Conservation (phyloP, 1,140 invertebrate species). For the Dendroctonus valens region DNA sequence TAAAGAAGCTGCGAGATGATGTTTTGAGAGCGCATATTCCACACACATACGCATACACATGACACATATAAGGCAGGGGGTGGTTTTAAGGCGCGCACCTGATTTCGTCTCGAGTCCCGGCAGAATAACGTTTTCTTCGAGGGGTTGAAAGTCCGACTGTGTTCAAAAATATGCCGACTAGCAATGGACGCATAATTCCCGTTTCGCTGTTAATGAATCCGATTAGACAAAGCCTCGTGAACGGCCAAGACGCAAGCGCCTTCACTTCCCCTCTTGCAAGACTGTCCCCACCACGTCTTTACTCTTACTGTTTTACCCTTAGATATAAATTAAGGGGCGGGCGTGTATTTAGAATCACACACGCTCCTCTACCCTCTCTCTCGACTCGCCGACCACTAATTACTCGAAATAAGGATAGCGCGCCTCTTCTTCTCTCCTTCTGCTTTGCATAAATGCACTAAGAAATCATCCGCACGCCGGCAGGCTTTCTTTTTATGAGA, state of each 20-base stretch:
- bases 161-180: slow-evolving; percentile 53
- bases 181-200: slow-evolving; percentile 57
- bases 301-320: slow-evolving; percentile 52
- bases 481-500: slow-evolving; percentile 36
- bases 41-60: slow-evolving; percentile 38
- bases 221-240: slow-evolving; percentile 56
- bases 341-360: slow-evolving; percentile 51
- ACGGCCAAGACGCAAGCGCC: slow-evolving; percentile 52
- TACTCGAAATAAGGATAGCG: slow-evolving; percentile 45
- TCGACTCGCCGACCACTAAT: slow-evolving; percentile 48
- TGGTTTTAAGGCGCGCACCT: slow-evolving; percentile 40
- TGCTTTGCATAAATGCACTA: slow-evolving; percentile 50
- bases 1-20: slow-evolving; percentile 30
- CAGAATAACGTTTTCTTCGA: slow-evolving; percentile 44
- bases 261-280: slow-evolving; percentile 45
- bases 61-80: slow-evolving; percentile 32
- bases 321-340: slow-evolving; percentile 52
- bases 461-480: slow-evolving; percentile 46
- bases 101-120: slow-evolving; percentile 37
- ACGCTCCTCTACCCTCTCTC: slow-evolving; percentile 44
- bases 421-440: slow-evolving; percentile 38
- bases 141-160: slow-evolving; percentile 47
- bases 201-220: slow-evolving; percentile 57
- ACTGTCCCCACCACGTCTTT: slow-evolving; percentile 45
- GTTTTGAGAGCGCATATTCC: slow-evolving; percentile 39